Conservation (phyloP, 1,140 invertebrate species). For the Heliconius nattereri region DNA sequence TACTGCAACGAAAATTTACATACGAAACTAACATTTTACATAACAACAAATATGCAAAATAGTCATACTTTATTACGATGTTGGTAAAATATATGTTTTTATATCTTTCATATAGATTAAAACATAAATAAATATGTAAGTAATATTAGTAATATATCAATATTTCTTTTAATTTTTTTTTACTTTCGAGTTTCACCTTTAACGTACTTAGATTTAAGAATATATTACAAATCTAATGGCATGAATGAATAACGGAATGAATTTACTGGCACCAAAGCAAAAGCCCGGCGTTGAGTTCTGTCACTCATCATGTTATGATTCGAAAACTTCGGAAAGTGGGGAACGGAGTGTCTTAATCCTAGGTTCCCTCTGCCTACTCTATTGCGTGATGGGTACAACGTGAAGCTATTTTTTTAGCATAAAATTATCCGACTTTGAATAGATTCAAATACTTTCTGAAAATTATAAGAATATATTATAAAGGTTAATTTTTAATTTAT, state of each 20-base stretch:
- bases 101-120: neutral
- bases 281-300: too few species aligned
- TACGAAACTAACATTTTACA: conserved; percentile 25
- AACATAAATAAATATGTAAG: neutral
- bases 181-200: too few species aligned
- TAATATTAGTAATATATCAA: neutral
- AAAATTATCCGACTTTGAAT: neutral
- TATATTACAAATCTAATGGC: neutral
- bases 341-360: too few species aligned
- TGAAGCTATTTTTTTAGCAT: too few species aligned
- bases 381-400: too few species aligned
- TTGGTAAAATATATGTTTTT: neutral
- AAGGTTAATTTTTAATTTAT: neutral
- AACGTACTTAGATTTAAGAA: too few species aligned
- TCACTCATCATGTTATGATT: too few species aligned
- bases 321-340: too few species aligned
- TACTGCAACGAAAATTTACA: conserved; percentile 25
- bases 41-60: conserved; percentile 18
- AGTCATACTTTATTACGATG: conserved; percentile 15
- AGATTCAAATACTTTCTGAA: neutral
- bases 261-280: too few species aligned
- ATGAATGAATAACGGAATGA: neutral
- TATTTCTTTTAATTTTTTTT: too few species aligned
- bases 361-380: too few species aligned
- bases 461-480: neutral